Evolutionary conservation across 1,140 invertebrate species (phyloP).

Genomic region (Aethina tumida): DNA sequence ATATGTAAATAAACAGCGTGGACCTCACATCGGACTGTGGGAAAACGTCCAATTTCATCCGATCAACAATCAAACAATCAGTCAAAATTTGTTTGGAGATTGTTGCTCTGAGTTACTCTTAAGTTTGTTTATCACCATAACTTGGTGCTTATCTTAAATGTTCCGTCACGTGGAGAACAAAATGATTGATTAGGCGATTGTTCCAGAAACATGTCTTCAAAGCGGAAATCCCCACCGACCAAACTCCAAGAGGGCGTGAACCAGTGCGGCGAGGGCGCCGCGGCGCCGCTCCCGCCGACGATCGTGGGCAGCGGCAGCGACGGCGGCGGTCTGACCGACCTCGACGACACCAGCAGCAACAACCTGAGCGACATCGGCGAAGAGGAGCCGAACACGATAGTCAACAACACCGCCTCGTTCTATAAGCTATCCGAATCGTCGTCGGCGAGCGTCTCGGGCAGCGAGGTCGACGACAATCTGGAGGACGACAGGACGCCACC

Average conservation of each 20-base stretch:
- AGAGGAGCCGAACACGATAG: slow-evolving; percentile 35
- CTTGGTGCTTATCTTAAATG: too few species aligned
- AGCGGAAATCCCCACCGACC: slow-evolving; percentile 83
- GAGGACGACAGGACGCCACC: slow-evolving; percentile 41
- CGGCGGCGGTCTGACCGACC: slow-evolving; percentile 35
- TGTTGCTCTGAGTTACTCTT: too few species aligned
- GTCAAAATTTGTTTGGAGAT: too few species aligned
- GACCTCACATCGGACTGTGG: too few species aligned
- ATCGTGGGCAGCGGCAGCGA: slow-evolving; percentile 31
- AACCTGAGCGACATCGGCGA: slow-evolving; percentile 37
- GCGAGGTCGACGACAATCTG: slow-evolving; percentile 45
- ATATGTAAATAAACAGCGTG: too few species aligned
- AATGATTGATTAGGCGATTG: too few species aligned
- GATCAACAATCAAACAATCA: too few species aligned
- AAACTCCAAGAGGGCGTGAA: slow-evolving; percentile 75
- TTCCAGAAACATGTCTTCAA: slow-evolving; percentile 87
- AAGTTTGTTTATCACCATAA: too few species aligned
- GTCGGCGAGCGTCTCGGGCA: slow-evolving; percentile 43
- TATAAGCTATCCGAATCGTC: slow-evolving; percentile 49
- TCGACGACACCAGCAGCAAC: slow-evolving; percentile 36
- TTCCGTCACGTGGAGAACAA: too few species aligned
- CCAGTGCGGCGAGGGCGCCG: slow-evolving; percentile 38
- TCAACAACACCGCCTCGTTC: slow-evolving; percentile 36
- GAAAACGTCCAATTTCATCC: too few species aligned
- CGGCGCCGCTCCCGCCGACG: slow-evolving; percentile 31